A percentile compares a stretch with the other conserved stretches of the same genome.
phyloP scores from a whole-genome alignment of 53 echinoderm and acorn worm genomes.

The Actinopyga echinites region DNA sequence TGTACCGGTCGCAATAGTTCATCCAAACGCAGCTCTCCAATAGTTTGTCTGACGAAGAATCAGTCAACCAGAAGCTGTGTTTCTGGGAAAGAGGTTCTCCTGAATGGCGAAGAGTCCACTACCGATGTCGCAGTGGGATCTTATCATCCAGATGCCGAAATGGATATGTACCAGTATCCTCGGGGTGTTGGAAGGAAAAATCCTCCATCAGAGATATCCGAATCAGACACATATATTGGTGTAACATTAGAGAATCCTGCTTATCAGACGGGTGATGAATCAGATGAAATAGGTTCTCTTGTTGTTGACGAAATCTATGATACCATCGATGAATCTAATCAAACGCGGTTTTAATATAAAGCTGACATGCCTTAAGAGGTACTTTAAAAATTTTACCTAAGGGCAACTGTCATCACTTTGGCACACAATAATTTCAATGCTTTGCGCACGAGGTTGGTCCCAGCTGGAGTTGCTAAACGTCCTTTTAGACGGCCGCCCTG shows the following conservation, averaged over 20 bases:
- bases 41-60: conserved; percentile 18
- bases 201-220: neutral
- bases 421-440: too few species aligned
- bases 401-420: too few species aligned
- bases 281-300: neutral
- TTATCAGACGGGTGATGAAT: neutral
- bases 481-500: too few species aligned
- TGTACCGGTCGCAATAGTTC: too few species aligned
- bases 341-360: neutral
- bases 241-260: too few species aligned
- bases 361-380: too few species aligned
- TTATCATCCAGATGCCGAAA: too few species aligned
- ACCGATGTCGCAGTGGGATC: neutral
- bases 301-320: conserved; percentile 4
- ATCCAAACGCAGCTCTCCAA: neutral
- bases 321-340: neutral
- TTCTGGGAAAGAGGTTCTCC: conserved; percentile 13
- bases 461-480: too few species aligned
- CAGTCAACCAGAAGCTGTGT: neutral
- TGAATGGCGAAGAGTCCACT: conserved; percentile 1
- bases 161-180: too few species aligned
- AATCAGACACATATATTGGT: too few species aligned
- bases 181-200: neutral
- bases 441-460: too few species aligned
- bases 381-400: too few species aligned